A percentile compares a stretch with the other conserved stretches of the same genome.
phyloP scores from a whole-genome alignment of 1,140 invertebrate genomes.

The Drosophila mojavensis region DNA sequence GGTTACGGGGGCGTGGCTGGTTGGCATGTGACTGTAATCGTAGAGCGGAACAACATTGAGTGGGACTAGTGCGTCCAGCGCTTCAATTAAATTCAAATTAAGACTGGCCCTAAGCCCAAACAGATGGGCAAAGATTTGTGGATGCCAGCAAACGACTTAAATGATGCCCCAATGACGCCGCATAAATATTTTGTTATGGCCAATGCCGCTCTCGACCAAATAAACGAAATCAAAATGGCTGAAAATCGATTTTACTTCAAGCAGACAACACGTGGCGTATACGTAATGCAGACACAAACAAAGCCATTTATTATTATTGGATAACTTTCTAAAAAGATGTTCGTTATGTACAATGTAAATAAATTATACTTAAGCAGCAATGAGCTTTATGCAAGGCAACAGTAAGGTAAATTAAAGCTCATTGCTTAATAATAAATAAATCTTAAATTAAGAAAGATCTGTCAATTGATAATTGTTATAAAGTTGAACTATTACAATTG shows the following conservation, averaged over 20 bases:
- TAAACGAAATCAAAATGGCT: slow-evolving; percentile 54
- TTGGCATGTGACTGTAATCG: not conserved
- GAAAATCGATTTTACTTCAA: slow-evolving; percentile 61
- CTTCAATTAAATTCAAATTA: slow-evolving; percentile 82
- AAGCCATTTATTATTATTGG: slow-evolving; percentile 64
- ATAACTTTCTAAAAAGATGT: not conserved
- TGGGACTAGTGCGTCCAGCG: slow-evolving; percentile 31
- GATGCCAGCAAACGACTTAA: slow-evolving; percentile 60
- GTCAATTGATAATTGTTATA: too few relatives aligned
- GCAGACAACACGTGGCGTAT: slow-evolving; percentile 53
- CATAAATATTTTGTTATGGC: slow-evolving; percentile 77
- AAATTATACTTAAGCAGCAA: too few relatives aligned
- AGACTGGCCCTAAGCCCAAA: slow-evolving; percentile 66
- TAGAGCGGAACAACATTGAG: not conserved
- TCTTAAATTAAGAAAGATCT: too few relatives aligned
- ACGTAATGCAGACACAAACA: slow-evolving; percentile 61
- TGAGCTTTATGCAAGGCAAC: too few relatives aligned
- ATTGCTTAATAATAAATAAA: too few relatives aligned
- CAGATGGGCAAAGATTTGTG: slow-evolving; percentile 67
- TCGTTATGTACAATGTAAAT: not conserved
- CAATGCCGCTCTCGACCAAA: slow-evolving; percentile 23
- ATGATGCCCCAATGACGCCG: slow-evolving; percentile 78
- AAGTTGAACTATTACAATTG: too few relatives aligned
- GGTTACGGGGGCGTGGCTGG: too few relatives aligned
- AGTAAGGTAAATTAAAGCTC: too few relatives aligned